These are phyloP conservation scores for Poliocrania exsul DNA, from an alignment of 2,797 vertebrate genomes.

Conservation along the genomic window DNA sequence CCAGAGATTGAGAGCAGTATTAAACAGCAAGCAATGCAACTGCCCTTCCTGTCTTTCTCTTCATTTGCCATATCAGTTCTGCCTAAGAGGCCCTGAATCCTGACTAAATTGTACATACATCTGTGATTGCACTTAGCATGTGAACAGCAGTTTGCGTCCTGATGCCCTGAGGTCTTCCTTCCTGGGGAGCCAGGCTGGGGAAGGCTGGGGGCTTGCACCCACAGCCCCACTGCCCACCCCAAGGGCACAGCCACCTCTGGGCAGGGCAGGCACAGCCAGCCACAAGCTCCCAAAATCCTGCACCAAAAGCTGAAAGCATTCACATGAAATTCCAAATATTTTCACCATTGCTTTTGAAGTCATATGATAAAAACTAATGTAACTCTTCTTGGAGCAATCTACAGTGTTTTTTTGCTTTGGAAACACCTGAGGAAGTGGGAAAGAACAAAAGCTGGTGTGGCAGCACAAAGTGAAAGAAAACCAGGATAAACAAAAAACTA, in stretches of 20 bases:
- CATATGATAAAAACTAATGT: background rate
- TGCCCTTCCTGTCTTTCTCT: background rate
- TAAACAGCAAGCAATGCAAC: background rate
- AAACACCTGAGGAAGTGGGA: slow-evolving; percentile 1
- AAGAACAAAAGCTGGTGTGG: background rate
- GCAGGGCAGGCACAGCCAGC: background rate
- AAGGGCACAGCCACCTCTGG: background rate
- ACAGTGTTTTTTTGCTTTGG: background rate
- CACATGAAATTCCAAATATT: background rate
- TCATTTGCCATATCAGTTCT: background rate
- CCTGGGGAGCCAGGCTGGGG: fast-evolving
- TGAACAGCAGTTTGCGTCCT: background rate
- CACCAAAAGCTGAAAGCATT: background rate
- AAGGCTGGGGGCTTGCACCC: too few species aligned
- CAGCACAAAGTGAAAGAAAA: background rate
- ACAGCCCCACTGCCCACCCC: background rate
- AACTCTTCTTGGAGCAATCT: background rate
- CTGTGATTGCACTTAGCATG: background rate
- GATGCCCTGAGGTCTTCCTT: background rate
- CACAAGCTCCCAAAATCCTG: background rate
- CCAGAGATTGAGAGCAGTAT: background rate
- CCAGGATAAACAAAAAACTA: background rate
- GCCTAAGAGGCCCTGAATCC: background rate
- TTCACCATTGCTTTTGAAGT: background rate
- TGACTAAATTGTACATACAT: background rate